phyloP scores from a whole-genome alignment of 1,140 invertebrate genomes.

The Pygmarrhopalites habei region DNA sequence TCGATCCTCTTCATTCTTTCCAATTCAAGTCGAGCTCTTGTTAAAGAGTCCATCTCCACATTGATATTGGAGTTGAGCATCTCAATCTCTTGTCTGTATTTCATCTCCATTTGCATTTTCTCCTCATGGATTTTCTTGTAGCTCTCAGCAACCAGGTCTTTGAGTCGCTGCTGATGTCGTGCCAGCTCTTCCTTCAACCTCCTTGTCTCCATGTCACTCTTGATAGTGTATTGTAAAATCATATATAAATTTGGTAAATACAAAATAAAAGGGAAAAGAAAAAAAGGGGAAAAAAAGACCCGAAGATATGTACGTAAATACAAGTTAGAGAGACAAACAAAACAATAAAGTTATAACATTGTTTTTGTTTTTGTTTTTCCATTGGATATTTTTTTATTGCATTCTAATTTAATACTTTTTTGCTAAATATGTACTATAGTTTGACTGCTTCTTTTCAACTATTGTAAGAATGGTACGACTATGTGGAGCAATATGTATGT shows the following conservation, averaged over 20 bases:
- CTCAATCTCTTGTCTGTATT: slow-evolving; percentile 65
- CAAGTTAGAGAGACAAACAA: background rate
- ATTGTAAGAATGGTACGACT: too few relatives aligned
- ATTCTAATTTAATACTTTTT: too few relatives aligned
- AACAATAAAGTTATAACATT: background rate
- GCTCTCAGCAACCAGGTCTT: slow-evolving; percentile 52
- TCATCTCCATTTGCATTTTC: slow-evolving; percentile 60
- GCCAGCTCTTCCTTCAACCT: slow-evolving; percentile 67
- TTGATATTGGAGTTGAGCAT: slow-evolving; percentile 67
- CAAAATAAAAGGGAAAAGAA: background rate
- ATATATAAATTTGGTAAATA: background rate
- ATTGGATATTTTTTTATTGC: too few relatives aligned
- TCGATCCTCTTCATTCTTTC: slow-evolving; percentile 68
- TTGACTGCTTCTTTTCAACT: background rate
- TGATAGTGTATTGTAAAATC: background rate
- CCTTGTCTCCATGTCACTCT: slow-evolving; percentile 58
- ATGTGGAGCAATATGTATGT: too few relatives aligned
- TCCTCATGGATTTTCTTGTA: slow-evolving; percentile 58
- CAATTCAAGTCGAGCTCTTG: slow-evolving; percentile 64
- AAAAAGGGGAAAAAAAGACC: background rate
- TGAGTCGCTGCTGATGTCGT: slow-evolving; percentile 56
- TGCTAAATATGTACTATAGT: too few relatives aligned
- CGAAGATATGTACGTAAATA: background rate
- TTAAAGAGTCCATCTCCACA: slow-evolving; percentile 67
- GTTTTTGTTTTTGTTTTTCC: too few relatives aligned